Evolutionary conservation across 2,888 invertebrate genomes (phyloP).

Genomic region (Parochlus steinenii): DNA sequence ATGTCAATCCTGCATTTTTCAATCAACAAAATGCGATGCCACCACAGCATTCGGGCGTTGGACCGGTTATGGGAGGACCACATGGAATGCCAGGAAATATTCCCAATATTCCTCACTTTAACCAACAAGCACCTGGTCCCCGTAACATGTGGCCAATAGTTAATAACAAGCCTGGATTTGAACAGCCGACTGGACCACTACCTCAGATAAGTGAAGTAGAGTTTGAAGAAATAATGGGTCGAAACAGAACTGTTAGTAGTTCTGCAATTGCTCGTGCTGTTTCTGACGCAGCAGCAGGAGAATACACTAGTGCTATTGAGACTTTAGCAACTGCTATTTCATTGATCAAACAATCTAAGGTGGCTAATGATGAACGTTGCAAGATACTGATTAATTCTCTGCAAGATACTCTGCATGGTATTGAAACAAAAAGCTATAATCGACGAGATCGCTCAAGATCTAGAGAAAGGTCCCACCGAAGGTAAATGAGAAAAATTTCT

Average conservation of each 20-base stretch:
- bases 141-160: slow-evolving; percentile 34
- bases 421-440: slow-evolving; percentile 94
- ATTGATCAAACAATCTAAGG: slow-evolving; percentile 92
- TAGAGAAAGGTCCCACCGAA: slow-evolving; percentile 30
- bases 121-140: slow-evolving; percentile 49
- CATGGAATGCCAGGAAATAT: slow-evolving; percentile 37
- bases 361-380: slow-evolving; percentile 75
- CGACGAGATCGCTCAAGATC: slow-evolving; percentile 42
- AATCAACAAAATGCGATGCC: slow-evolving; percentile 40
- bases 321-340: slow-evolving; percentile 97
- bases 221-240: slow-evolving; percentile 95
- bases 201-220: slow-evolving; percentile 76
- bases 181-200: slow-evolving; percentile 30
- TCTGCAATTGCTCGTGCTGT: slow-evolving; percentile 95
- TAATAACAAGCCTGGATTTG: slow-evolving; percentile 26
- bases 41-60: slow-evolving; percentile 34
- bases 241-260: slow-evolving; percentile 93
- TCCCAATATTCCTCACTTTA: slow-evolving; percentile 51
- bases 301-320: slow-evolving; percentile 96
- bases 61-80: slow-evolving; percentile 36
- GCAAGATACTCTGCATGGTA: slow-evolving; percentile 91
- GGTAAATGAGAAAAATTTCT: slow-evolving; percentile 31
- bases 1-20: slow-evolving; percentile 95
- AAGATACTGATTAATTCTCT: slow-evolving; percentile 93
- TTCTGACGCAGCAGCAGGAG: slow-evolving; percentile 92